These are phyloP conservation scores for Mycetomoellerius zeteki DNA, from an alignment of 1,140 invertebrate species.

Conservation along the genomic window DNA sequence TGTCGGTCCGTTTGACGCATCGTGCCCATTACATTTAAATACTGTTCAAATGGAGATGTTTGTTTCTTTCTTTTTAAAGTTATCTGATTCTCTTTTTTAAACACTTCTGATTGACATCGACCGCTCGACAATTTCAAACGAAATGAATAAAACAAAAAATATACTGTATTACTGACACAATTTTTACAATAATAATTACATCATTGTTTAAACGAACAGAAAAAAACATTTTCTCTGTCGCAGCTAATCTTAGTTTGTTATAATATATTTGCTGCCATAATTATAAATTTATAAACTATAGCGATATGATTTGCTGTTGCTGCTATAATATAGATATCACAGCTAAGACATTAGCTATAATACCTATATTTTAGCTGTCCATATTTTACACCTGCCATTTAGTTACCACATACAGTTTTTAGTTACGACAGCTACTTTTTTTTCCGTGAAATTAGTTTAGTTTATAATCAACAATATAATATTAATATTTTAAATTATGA, in stretches of 20 bases:
- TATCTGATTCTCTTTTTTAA: conserved; percentile 22
- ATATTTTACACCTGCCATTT: too few species aligned
- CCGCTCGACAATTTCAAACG: conserved; percentile 41
- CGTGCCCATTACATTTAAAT: conserved; percentile 65
- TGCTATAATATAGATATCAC: too few species aligned
- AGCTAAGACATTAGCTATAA: too few species aligned
- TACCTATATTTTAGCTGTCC: too few species aligned
- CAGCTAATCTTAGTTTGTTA: too few species aligned
- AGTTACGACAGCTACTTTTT: too few species aligned
- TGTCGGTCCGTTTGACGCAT: conserved; percentile 73
- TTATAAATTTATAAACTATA: too few species aligned
- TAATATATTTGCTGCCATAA: too few species aligned
- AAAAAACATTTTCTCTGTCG: too few species aligned
- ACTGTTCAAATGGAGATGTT: conserved; percentile 54
- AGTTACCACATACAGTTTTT: too few species aligned
- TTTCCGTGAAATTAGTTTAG: too few species aligned
- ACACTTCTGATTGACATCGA: conserved; percentile 39
- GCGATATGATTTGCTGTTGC: too few species aligned
- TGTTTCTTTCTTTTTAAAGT: conserved; percentile 30
- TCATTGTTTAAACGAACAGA: neutral
- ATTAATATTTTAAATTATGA: neutral
- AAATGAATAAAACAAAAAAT: neutral
- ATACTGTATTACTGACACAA: neutral
- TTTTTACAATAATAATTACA: neutral
- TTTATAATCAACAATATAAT: neutral